These are phyloP conservation scores for Apis laboriosa DNA, from an alignment of 1,140 invertebrate genomes.

Conservation along the genomic window DNA sequence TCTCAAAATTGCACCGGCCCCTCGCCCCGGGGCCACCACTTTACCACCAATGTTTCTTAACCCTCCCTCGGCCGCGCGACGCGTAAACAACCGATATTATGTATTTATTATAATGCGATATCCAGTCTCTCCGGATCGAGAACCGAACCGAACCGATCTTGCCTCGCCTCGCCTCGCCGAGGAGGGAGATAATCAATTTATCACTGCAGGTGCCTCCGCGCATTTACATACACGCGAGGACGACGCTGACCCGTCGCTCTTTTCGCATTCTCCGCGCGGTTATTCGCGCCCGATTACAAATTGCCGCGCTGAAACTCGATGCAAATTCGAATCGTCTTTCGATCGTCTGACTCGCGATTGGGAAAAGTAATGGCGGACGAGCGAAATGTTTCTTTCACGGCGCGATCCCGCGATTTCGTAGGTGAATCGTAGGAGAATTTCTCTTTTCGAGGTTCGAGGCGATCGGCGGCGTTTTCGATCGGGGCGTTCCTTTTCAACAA, in stretches of 20 bases:
- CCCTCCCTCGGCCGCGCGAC: slow-evolving; percentile 57
- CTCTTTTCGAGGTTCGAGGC: background rate
- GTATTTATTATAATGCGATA: slow-evolving; percentile 74
- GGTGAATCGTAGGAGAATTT: background rate
- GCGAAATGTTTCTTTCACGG: slow-evolving; percentile 13
- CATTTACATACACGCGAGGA: slow-evolving; percentile 77
- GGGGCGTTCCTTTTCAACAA: background rate
- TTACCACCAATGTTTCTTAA: slow-evolving; percentile 49
- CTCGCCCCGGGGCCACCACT: slow-evolving; percentile 50
- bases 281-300: slow-evolving; percentile 61
- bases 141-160: slow-evolving; percentile 43
- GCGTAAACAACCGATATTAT: slow-evolving; percentile 74
- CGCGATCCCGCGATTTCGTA: background rate
- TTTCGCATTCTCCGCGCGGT: slow-evolving; percentile 56
- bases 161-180: slow-evolving; percentile 17
- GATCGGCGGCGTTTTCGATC: background rate
- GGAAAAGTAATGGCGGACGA: background rate
- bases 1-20: slow-evolving; percentile 53
- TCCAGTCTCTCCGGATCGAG: slow-evolving; percentile 51
- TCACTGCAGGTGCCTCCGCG: slow-evolving; percentile 75
- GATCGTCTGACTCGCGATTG: slow-evolving; percentile 6
- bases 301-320: slow-evolving; percentile 53
- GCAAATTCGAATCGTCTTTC: slow-evolving; percentile 26
- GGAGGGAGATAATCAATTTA: slow-evolving; percentile 74
- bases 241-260: slow-evolving; percentile 62